phyloP scores from a whole-genome alignment of 2,113 vertebrate genomes.

The Oryzias woworae region DNA sequence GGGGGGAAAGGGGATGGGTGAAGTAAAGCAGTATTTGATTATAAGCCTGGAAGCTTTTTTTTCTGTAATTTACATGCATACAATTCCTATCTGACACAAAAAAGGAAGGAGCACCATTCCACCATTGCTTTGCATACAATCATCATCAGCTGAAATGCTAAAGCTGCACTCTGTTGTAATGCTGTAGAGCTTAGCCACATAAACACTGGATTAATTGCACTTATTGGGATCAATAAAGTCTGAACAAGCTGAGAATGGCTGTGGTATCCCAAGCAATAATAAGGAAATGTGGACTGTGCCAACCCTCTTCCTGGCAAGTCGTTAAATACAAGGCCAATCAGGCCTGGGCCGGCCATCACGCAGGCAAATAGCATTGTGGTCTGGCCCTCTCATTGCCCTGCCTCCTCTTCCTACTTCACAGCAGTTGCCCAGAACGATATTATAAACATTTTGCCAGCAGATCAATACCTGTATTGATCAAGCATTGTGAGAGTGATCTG shows the following conservation, averaged over 20 bases:
- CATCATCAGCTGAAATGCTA: conserved; percentile 56
- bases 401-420: conserved; percentile 58
- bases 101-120: conserved; percentile 33
- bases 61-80: conserved; percentile 79
- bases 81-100: conserved; percentile 63
- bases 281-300: conserved; percentile 47
- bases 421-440: conserved; percentile 81
- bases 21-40: conserved; percentile 48
- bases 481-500: conserved; percentile 85
- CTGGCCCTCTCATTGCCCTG: conserved; percentile 59
- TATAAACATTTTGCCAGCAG: conserved; percentile 87
- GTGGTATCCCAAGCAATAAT: conserved; percentile 50
- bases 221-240: too few species aligned
- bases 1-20: conserved; percentile 16
- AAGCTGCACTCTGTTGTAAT: conserved; percentile 36
- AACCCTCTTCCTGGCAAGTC: conserved; percentile 72
- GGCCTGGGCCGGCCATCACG: conserved; percentile 48
- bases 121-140: conserved; percentile 58
- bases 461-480: conserved; percentile 88
- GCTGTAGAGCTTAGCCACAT: conserved; percentile 59
- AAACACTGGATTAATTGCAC: too few species aligned
- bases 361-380: conserved; percentile 71
- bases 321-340: conserved; percentile 69
- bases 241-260: conserved; percentile 36
- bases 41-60: conserved; percentile 66